Evolutionary conservation across 1,140 invertebrate genomes (phyloP), one percentile per base, ranked within the genome.

Genomic region (Macrobrachium rosenbergii): DNA sequence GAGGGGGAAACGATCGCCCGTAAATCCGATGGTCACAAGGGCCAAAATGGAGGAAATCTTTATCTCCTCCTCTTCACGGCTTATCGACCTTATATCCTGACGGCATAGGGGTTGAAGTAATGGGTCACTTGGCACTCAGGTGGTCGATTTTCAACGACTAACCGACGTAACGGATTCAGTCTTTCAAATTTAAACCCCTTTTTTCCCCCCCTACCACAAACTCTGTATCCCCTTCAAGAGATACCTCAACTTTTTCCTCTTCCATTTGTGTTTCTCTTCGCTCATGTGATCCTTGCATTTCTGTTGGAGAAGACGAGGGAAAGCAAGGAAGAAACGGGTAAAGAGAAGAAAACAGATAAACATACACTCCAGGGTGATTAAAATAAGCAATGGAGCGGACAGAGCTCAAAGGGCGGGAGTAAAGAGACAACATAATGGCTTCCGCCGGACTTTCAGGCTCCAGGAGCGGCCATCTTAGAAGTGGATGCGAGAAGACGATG

Each of bases 1-100:
- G 69, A 23, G 14, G 23, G 23, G 23, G 69, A 43, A 72, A 72
- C 37, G 69, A 72, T 72, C 69, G 21, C 37, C 69, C 69, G 69
- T 72, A 72, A 72, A 72, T 72, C 69, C 69, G 69, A 72, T 72
- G 69, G 69, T 43, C 69, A 72, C 69, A 72, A 72, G 69, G 69
- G 37, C 69, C 69, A 72, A 72, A 72, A 72, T 72, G 69, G 69
- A 72, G 69, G 69, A 72, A 72, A 72, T 72, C 69, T 72, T 72
- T 72, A 72, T 72, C 23, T 72, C 69, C 69, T 72, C 69, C 69
- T 72, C 69, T 72, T 72, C 69, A 72, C 69, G 69, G 69, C 21
- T 72, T 72, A 72, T 72, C 69, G 69, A 72, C 69, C 69, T 72
- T 72, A 72, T 72, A 72, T 72, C 69, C 69, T 72, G 69, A 72